Conservation (phyloP, 35 echinoderm and acorn worm species). For the Apostichopus japonicus region DNA sequence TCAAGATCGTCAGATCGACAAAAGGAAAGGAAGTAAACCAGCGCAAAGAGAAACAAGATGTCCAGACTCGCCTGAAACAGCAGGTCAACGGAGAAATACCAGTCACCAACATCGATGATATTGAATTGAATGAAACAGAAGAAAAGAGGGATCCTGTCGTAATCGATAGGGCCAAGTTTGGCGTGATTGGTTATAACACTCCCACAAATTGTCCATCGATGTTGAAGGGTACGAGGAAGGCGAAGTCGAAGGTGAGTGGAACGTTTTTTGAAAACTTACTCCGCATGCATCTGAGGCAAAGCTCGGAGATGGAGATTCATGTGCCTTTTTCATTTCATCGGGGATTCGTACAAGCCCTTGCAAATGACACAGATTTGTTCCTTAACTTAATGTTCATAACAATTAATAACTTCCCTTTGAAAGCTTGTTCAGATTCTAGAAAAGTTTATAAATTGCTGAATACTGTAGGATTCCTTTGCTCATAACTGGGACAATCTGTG, state of each 20-base stretch:
- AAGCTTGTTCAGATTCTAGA: too few species aligned
- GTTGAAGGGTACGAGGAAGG: neutral
- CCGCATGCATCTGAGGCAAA: too few species aligned
- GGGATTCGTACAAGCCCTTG: too few species aligned
- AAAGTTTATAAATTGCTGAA: too few species aligned
- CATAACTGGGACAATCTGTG: too few species aligned
- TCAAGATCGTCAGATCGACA: constrained; percentile 11
- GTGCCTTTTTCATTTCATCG: too few species aligned
- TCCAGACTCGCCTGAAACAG: constrained; percentile 21
- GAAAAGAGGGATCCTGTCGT: neutral
- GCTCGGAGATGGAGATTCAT: too few species aligned
- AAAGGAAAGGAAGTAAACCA: neutral
- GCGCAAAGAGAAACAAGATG: neutral
- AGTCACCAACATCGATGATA: constrained; percentile 10
- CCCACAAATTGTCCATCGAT: neutral
- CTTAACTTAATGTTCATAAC: too few species aligned
- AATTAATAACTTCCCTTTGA: too few species aligned
- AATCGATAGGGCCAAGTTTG: constrained; percentile 39
- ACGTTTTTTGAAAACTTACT: too few species aligned
- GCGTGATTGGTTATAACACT: constrained; percentile 40
- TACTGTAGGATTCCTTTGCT: too few species aligned
- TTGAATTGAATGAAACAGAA: neutral
- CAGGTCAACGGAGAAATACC: constrained; percentile 53
- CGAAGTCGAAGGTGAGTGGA: constrained; percentile 22
- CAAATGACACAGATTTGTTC: too few species aligned